phyloP scores from a whole-genome alignment of 1,140 invertebrate genomes.

The Caenorhabditis remanei region DNA sequence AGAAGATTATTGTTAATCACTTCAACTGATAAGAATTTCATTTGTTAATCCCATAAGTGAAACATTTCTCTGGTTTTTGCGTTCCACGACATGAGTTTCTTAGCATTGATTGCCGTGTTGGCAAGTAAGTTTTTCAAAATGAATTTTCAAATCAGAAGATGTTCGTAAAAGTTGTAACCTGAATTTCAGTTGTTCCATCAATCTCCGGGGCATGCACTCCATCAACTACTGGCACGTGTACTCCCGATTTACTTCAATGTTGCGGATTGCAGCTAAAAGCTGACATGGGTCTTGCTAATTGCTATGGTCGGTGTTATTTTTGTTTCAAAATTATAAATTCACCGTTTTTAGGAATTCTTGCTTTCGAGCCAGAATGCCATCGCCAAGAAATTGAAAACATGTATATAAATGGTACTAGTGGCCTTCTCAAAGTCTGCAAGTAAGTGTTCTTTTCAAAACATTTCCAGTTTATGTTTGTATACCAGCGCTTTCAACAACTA shows the following conservation, averaged over 20 bases:
- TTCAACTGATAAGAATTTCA: constrained; percentile 39
- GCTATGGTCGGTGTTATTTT: constrained; percentile 24
- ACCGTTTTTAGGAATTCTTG: constrained; percentile 47
- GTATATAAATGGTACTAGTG: constrained; percentile 48
- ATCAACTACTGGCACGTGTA: constrained; percentile 8
- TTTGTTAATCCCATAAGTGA: constrained; percentile 28
- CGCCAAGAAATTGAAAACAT: constrained; percentile 57
- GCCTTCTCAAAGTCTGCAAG: constrained; percentile 59
- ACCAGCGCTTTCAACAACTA: constrained; percentile 53
- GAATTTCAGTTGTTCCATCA: background rate
- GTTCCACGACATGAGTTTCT: constrained; percentile 1
- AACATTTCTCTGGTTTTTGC: constrained; percentile 16
- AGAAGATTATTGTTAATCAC: constrained; percentile 23
- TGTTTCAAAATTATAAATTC: background rate
- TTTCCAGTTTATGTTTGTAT: background rate
- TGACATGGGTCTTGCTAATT: constrained; percentile 22
- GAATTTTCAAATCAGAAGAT: background rate
- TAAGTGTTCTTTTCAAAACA: background rate
- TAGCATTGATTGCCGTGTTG: constrained; percentile 33
- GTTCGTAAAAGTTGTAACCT: too few relatives aligned
- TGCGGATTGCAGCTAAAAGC: constrained; percentile 50
- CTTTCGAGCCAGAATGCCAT: constrained; percentile 59
- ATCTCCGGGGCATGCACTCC: background rate
- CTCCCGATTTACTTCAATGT: constrained; percentile 9
- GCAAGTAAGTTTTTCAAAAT: background rate